Percentiles rank a stretch among this genome's conserved stretches.
phyloP scores from a whole-genome alignment of 2,113 vertebrate genomes.

The Dolichallabes microphthalmus region DNA sequence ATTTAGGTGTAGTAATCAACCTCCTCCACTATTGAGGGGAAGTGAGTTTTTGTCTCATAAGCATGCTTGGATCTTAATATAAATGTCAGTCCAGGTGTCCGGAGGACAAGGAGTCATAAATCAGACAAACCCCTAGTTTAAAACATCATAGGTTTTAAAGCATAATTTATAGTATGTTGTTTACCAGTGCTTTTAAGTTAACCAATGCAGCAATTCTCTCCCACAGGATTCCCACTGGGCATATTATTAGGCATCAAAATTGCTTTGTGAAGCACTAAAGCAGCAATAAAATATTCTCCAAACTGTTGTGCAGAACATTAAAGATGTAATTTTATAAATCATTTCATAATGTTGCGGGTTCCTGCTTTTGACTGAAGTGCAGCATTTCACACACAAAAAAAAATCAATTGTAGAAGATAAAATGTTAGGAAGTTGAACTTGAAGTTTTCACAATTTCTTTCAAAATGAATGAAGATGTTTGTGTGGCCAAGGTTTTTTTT shows the following conservation, averaged over 20 bases:
- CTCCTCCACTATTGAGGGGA: not conserved
- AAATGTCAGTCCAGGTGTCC: not conserved
- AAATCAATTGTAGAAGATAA: no score
- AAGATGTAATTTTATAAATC: not conserved
- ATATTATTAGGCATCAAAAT: not conserved
- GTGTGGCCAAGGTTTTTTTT: not conserved
- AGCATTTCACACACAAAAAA: not conserved
- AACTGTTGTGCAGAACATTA: slow-evolving; percentile 6
- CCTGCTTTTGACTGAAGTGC: not conserved
- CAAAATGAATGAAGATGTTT: not conserved
- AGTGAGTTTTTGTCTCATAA: not conserved
- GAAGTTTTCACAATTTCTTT: not conserved
- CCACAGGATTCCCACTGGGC: not conserved
- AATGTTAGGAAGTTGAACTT: not conserved
- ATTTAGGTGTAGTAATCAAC: not conserved
- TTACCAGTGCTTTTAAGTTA: slow-evolving; percentile 8
- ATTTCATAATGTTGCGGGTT: not conserved
- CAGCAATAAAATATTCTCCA: not conserved
- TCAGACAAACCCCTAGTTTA: not conserved
- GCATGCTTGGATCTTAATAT: not conserved
- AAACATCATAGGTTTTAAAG: not conserved
- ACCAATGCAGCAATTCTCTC: not conserved
- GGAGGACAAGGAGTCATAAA: not conserved
- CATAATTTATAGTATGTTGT: not conserved
- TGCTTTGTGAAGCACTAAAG: not conserved